These are phyloP conservation scores for Galagoides demidoff DNA, from an alignment of 2,797 vertebrate genomes.

Conservation along the genomic window DNA sequence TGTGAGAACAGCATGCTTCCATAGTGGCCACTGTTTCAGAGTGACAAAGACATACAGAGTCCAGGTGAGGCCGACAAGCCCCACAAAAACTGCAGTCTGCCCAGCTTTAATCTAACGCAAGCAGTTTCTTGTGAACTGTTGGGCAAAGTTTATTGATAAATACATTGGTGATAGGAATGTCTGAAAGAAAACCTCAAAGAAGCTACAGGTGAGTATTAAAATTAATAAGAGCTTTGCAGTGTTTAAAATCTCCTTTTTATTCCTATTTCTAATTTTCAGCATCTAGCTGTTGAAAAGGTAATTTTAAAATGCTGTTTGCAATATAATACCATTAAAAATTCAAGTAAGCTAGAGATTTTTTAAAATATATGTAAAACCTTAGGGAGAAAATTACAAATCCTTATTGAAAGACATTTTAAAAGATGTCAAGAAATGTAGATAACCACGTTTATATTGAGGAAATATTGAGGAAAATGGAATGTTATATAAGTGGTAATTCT, in stretches of 20 bases:
- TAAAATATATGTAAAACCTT: neutral
- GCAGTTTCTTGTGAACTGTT: neutral
- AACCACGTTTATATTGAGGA: neutral
- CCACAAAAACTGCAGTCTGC: neutral
- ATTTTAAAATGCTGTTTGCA: conserved; percentile 10
- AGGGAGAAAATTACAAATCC: conserved; percentile 19
- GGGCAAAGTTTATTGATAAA: neutral
- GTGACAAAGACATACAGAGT: neutral
- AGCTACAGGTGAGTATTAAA: conserved; percentile 4
- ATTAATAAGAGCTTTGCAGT: neutral
- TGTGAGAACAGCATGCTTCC: neutral
- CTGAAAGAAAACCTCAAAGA: conserved; percentile 38
- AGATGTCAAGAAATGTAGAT: neutral
- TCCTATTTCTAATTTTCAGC: conserved; percentile 19
- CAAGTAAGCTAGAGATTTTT: neutral
- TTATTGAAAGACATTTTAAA: conserved; percentile 25
- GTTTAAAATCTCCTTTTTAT: neutral
- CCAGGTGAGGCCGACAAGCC: neutral
- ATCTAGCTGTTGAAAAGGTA: conserved; percentile 44
- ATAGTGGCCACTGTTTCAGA: neutral
- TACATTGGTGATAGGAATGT: neutral
- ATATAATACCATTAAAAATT: neutral
- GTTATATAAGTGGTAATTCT: neutral
- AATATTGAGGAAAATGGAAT: neutral
- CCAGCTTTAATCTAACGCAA: neutral